Base-by-base conservation (phyloP, 2,888 invertebrate species). In the Glomeris marginata region DNA sequence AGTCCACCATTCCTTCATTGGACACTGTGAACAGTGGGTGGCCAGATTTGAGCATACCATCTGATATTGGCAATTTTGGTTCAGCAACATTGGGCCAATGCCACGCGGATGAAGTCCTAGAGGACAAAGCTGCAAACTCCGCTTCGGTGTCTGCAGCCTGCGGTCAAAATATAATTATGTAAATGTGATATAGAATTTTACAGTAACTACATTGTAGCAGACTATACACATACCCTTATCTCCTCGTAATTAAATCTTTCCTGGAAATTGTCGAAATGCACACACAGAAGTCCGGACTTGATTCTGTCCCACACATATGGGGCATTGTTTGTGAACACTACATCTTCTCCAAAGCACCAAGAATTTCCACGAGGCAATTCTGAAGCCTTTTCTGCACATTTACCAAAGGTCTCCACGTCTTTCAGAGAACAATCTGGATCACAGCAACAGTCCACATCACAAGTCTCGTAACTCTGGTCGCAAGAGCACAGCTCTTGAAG, bases 401-500 rank as follows among this genome's bases (percentile, higher is more conserved):
- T 63, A 16, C 73, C 71, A 66, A 87, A 81, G 2, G 75, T 68
- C 51, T 66, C 61, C 51, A 70, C 69, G 58, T 84, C 78, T 47
- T 69, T 67, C 22, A 69, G 65, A 10, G 73, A 68, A 62, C 87
- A 88, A 58, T 86, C 83, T 43, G 60, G 61, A 64, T 88, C 87
- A 65, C 88, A 88, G 62, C 86, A 87, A 62, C 87, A 88, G 64
- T 84, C 81, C 47, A 84, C 74, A 66, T 88, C 84, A 67, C 88
- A 88, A 36, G 71, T 68, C 58, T 71, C 68, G 16, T 63, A 65
- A 55, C 67, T 62, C n/a, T 66, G 50, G 56, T 65, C 66, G 64
- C 61, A 54, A 52, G 47, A 34, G 51, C 58, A 58, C 36, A 44
- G 48, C 28, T 49, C 28, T 11, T 45, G 41, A 33, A 44, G 15